Conservation (phyloP, 2,888 invertebrate species). For the Quadroppia sp. region DNA sequence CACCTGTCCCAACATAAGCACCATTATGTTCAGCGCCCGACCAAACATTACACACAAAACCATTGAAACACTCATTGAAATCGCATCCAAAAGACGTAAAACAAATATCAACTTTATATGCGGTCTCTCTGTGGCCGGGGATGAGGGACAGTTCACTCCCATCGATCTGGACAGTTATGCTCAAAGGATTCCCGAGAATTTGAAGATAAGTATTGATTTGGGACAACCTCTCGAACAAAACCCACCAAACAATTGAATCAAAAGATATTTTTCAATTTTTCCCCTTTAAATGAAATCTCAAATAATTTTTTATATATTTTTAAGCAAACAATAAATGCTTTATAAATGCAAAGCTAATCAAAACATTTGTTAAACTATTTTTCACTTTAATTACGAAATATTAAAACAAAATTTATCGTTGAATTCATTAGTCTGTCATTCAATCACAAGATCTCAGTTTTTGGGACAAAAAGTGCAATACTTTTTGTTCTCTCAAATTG, state of each 20-base stretch:
- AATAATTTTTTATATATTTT: too few relatives aligned
- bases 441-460: too few relatives aligned
- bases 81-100: conserved; percentile 6
- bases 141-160: conserved; percentile 6
- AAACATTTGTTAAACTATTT: too few relatives aligned
- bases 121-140: conserved; percentile 5
- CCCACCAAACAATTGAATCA: not conserved
- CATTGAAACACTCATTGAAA: not conserved
- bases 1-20: not conserved
- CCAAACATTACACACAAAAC: conserved; percentile 6
- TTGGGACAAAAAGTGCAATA: too few relatives aligned
- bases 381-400: too few relatives aligned
- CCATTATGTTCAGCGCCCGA: conserved; percentile 10
- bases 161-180: conserved; percentile 14
- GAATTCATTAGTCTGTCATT: not conserved
- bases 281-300: too few relatives aligned
- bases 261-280: not conserved
- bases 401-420: too few relatives aligned
- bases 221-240: not conserved
- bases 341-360: too few relatives aligned
- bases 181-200: conserved; percentile 12
- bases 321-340: too few relatives aligned
- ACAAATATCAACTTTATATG: conserved; percentile 26
- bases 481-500: too few relatives aligned
- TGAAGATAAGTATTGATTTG: conserved; percentile 30